Conservation (phyloP, 2,797 vertebrate genomes). For the Tokudaia muenninki region DNA sequence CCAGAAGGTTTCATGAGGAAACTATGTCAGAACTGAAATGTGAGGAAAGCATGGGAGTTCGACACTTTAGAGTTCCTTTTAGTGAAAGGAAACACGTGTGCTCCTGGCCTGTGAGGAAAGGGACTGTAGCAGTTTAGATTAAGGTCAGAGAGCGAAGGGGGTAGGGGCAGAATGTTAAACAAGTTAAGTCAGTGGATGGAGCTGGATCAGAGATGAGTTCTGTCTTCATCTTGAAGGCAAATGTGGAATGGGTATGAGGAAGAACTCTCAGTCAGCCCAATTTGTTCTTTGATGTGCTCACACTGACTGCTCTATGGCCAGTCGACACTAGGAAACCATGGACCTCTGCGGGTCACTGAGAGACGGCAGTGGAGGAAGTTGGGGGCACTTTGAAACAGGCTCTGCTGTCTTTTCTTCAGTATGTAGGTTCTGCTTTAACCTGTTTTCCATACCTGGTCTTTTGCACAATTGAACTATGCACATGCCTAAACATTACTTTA, state of each 20-base stretch:
- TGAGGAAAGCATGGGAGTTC: not conserved
- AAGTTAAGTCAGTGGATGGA: not conserved
- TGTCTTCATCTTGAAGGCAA: not conserved
- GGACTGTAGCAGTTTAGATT: not conserved
- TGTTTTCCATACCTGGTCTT: slow-evolving; percentile 12
- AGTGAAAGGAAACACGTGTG: not conserved
- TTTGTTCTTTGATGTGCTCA: not conserved
- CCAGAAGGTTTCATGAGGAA: not conserved
- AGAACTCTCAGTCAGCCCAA: not conserved
- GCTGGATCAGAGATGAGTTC: not conserved
- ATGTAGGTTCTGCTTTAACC: slow-evolving; percentile 18
- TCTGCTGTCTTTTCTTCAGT: not conserved
- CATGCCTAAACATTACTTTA: not conserved
- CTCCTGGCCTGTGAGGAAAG: not conserved
- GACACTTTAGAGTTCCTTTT: not conserved
- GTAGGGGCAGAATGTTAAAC: not conserved
- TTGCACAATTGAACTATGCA: slow-evolving; percentile 24
- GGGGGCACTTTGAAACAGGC: not conserved
- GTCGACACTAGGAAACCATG: not conserved
- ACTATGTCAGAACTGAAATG: not conserved
- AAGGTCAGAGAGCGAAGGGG: not conserved
- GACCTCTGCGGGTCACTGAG: not conserved
- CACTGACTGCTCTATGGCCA: too few species aligned
- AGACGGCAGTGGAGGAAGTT: not conserved
- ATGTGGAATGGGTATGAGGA: not conserved